Percentiles rank a stretch among this genome's conserved stretches.
These are phyloP conservation scores for Indicator indicator DNA, from an alignment of 2,113 vertebrate species.

Conservation along the genomic window DNA sequence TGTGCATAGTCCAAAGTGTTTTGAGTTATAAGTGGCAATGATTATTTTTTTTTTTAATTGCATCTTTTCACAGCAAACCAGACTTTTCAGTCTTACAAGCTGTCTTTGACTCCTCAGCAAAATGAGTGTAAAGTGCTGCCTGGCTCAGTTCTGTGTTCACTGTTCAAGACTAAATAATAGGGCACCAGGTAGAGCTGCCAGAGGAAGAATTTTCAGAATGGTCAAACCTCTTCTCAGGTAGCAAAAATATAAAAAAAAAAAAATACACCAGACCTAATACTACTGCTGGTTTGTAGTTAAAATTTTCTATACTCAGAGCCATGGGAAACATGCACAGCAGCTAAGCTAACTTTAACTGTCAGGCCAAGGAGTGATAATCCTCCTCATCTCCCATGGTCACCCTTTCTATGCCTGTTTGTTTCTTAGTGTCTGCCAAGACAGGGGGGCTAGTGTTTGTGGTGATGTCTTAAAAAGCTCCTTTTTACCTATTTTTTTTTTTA, in stretches of 20 bases:
- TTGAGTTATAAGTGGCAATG: background rate
- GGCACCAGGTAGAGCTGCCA: background rate
- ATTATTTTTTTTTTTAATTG: background rate
- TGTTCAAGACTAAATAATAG: background rate
- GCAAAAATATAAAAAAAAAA: background rate
- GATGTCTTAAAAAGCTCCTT: background rate
- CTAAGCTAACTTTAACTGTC: background rate
- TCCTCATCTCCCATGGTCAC: background rate
- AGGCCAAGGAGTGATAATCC: background rate
- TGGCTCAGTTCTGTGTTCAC: background rate
- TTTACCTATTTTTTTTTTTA: background rate
- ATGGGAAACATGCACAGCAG: background rate
- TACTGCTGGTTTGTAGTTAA: background rate
- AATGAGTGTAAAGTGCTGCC: background rate
- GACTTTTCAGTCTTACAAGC: background rate
- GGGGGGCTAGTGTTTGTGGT: background rate
- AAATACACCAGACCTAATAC: background rate
- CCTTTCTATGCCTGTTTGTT: background rate
- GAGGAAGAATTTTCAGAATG: background rate
- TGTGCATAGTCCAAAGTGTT: background rate
- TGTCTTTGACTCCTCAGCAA: background rate
- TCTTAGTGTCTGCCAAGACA: background rate
- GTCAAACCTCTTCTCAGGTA: background rate
- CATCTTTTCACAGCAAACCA: background rate
- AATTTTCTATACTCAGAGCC: background rate